Percentiles rank a stretch among this genome's conserved stretches.
These are phyloP conservation scores for Ceratosolen solmsi DNA, from an alignment of 1,140 invertebrate genomes.

Conservation along the genomic window DNA sequence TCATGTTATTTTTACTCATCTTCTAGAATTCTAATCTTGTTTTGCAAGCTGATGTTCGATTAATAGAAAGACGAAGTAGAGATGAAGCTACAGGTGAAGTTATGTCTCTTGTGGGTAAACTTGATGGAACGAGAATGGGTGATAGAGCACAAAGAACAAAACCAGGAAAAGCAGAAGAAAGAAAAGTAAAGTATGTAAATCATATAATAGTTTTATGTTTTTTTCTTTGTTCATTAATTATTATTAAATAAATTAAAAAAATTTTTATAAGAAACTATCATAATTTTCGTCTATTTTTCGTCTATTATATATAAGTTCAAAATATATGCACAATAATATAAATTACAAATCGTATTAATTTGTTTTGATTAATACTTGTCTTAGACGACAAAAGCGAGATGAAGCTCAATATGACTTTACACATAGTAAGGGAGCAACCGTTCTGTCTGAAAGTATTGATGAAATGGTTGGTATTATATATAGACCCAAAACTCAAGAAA, in stretches of 20 bases:
- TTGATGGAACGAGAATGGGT: conserved; percentile 96
- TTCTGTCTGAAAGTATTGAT: conserved; percentile 91
- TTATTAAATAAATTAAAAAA: too few relatives aligned
- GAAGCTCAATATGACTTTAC: conserved; percentile 93
- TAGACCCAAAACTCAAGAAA: conserved; percentile 97
- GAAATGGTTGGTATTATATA: conserved; percentile 96
- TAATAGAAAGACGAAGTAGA: conserved; percentile 95
- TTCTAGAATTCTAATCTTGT: conserved; percentile 99
- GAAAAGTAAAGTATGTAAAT: conserved; percentile 90
- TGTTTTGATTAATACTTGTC: too few relatives aligned
- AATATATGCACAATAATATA: not conserved
- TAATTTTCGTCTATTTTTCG: not conserved
- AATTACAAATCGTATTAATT: not conserved
- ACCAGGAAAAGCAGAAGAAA: conserved; percentile 90
- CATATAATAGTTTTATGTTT: not conserved
- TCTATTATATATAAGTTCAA: not conserved
- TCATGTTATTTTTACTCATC: too few relatives aligned
- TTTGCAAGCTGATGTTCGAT: conserved; percentile 97
- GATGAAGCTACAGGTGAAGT: conserved; percentile 99
- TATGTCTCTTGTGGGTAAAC: conserved; percentile 92
- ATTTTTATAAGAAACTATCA: not conserved
- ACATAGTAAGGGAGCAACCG: conserved; percentile 89
- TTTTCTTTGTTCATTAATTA: not conserved
- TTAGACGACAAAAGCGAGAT: conserved; percentile 87
- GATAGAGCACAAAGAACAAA: conserved; percentile 92